Conservation (phyloP, 2,888 invertebrate genomes). For the Protodeltote pygarga region DNA sequence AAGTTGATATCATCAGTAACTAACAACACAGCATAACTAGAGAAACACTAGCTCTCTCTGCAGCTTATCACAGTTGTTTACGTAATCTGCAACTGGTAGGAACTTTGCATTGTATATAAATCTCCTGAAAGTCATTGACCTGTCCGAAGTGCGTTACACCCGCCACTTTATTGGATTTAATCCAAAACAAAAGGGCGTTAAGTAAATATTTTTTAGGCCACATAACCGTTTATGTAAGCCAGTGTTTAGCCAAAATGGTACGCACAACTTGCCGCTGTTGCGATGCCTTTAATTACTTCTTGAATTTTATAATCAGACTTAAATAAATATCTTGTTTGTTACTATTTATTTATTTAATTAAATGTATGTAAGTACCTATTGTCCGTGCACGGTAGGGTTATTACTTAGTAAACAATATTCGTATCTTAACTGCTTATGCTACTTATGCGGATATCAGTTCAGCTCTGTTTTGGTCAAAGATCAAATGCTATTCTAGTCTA, state of each 20-base stretch:
- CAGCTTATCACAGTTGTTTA: constrained; percentile 48
- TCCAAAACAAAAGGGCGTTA: constrained; percentile 48
- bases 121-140: constrained; percentile 64
- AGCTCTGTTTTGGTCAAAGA: too few species aligned
- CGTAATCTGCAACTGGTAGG: constrained; percentile 39
- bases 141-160: constrained; percentile 32
- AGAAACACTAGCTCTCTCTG: too few species aligned
- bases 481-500: too few species aligned
- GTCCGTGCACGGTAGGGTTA: too few species aligned
- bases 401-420: too few species aligned
- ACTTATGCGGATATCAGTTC: too few species aligned
- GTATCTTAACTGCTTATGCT: too few species aligned
- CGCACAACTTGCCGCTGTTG: too few species aligned
- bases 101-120: constrained; percentile 59
- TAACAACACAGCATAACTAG: too few species aligned
- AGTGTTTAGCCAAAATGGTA: constrained; percentile 39
- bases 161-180: constrained; percentile 51
- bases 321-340: constrained; percentile 14
- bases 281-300: too few species aligned
- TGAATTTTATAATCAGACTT: constrained; percentile 11
- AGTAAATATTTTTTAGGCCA: constrained; percentile 11
- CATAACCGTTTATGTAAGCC: neutral
- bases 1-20: too few species aligned
- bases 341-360: constrained; percentile 15
- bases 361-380: too few species aligned